A percentile compares a stretch with the other conserved stretches of the same genome.
Conservation (phyloP, 2,888 invertebrate genomes). For the Pseudanteris insignis region DNA sequence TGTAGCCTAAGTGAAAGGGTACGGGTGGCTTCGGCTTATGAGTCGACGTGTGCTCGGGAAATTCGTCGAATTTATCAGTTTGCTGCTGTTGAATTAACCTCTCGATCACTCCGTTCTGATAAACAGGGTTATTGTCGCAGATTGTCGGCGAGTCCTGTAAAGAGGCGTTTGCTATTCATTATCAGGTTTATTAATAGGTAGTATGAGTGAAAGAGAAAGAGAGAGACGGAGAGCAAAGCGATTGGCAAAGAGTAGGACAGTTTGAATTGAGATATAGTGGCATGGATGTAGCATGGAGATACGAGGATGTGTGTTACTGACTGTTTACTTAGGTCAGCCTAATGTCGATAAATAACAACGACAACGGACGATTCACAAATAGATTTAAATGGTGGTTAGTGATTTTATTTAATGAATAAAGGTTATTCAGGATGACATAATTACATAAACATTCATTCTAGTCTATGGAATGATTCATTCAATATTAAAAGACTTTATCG, state of each 20-base stretch:
- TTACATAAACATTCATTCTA: too few species aligned
- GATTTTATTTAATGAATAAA: too few species aligned
- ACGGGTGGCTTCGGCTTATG: slow-evolving; percentile 58
- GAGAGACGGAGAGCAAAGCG: too few species aligned
- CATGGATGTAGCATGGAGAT: background rate
- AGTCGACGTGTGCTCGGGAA: slow-evolving; percentile 52
- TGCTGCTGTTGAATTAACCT: slow-evolving; percentile 61
- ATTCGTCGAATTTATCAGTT: slow-evolving; percentile 56
- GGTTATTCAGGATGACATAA: too few species aligned
- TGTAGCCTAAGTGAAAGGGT: slow-evolving; percentile 58
- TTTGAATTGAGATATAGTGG: slow-evolving; percentile 6
- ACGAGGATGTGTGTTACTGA: background rate
- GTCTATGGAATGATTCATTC: too few species aligned
- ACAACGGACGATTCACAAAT: too few species aligned
- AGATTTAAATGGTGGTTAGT: too few species aligned
- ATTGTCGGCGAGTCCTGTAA: slow-evolving; percentile 55
- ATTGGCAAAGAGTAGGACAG: slow-evolving; percentile 18
- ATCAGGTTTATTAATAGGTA: slow-evolving; percentile 32
- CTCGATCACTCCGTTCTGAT: slow-evolving; percentile 69
- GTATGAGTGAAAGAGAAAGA: background rate
- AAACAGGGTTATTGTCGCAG: slow-evolving; percentile 63
- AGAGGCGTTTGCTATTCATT: slow-evolving; percentile 38
- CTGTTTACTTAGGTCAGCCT: slow-evolving; percentile 15
- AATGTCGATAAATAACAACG: too few species aligned
- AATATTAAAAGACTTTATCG: too few species aligned